Conservation (phyloP, 2,797 vertebrate species). For the Phrynocephalus vlangalii region DNA sequence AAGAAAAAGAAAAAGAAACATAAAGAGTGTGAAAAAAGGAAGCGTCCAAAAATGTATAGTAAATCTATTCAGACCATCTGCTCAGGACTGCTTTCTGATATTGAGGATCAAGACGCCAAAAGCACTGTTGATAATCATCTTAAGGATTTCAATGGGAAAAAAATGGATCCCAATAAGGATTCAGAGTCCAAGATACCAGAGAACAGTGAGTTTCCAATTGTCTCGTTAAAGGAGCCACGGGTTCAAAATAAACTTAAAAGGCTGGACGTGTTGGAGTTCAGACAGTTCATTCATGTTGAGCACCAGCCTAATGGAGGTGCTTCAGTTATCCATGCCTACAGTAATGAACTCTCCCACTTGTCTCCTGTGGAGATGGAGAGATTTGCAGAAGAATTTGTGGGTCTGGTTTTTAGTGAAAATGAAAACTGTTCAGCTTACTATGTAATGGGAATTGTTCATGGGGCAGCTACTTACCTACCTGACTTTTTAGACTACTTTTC, state of each 20-base stretch:
- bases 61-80: conserved; percentile 95
- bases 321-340: conserved; percentile 93
- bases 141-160: conserved; percentile 82
- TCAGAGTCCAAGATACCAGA: conserved; percentile 77
- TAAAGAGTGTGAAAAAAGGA: conserved; percentile 95
- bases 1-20: conserved; percentile 99
- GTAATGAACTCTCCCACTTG: conserved; percentile 89
- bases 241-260: conserved; percentile 82
- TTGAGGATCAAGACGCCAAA: conserved; percentile 81
- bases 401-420: conserved; percentile 93
- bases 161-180: conserved; percentile 78
- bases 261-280: conserved; percentile 89
- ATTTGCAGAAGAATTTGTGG: conserved; percentile 93
- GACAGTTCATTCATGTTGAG: conserved; percentile 92
- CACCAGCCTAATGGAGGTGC: conserved; percentile 97
- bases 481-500: conserved; percentile 99
- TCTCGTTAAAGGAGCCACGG: conserved; percentile 80
- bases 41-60: conserved; percentile 95
- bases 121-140: conserved; percentile 75
- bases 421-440: conserved; percentile 90
- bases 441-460: conserved; percentile 97
- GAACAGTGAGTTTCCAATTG: conserved; percentile 81
- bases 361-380: conserved; percentile 86
- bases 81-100: conserved; percentile 86
- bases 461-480: conserved; percentile 93